These are phyloP conservation scores for Lasioglossum vierecki DNA, from an alignment of 2,888 invertebrate species.

Conservation along the genomic window DNA sequence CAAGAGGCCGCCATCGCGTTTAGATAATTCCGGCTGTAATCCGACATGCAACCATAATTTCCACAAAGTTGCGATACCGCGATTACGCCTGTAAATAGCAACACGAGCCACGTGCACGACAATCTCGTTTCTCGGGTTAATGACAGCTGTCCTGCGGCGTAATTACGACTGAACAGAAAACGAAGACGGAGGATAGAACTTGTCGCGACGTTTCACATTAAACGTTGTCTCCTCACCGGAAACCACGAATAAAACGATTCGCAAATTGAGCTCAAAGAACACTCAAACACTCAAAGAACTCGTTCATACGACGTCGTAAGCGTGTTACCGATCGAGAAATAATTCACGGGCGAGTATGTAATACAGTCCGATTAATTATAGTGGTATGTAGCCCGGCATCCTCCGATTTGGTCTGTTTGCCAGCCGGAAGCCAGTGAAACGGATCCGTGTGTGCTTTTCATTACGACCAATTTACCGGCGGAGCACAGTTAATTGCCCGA, in stretches of 20 bases:
- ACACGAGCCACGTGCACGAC: background rate
- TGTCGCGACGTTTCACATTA: background rate
- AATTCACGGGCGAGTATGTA: background rate
- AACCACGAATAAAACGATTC: background rate
- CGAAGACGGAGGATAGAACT: background rate
- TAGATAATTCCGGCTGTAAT: background rate
- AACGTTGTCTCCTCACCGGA: background rate
- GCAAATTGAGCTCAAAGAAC: background rate
- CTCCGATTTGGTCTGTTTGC: slow-evolving; percentile 62
- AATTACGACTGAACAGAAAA: background rate
- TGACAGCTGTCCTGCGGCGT: background rate
- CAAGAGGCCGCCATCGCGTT: slow-evolving; percentile 10
- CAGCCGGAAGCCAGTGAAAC: slow-evolving; percentile 13
- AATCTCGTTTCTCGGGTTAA: background rate
- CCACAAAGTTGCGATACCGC: background rate
- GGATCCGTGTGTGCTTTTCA: background rate
- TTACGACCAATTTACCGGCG: slow-evolving; percentile 10
- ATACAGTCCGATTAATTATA: slow-evolving; percentile 3
- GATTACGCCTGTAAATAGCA: background rate
- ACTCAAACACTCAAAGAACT: background rate
- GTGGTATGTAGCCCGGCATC: slow-evolving; percentile 34
- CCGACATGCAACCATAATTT: slow-evolving; percentile 5
- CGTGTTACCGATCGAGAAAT: slow-evolving; percentile 2
- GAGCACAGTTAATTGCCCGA: background rate
- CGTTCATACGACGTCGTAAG: background rate